phyloP scores from a whole-genome alignment of 2,888 invertebrate genomes.

The Scaptodrosophila latifasciaeformis region DNA sequence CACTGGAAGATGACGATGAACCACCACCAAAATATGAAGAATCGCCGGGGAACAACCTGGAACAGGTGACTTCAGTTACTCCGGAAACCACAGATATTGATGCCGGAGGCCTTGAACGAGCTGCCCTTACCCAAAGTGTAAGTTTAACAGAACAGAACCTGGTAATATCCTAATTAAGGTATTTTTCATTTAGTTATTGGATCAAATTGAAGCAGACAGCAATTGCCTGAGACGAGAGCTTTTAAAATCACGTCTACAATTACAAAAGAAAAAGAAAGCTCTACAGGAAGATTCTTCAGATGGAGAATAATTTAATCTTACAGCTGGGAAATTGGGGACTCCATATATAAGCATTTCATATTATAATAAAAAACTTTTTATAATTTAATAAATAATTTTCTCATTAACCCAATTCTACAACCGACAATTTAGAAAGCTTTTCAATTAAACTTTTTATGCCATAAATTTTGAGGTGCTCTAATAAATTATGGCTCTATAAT shows the following conservation, averaged over 20 bases:
- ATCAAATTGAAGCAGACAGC: slow-evolving; percentile 63
- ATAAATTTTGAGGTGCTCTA: no score
- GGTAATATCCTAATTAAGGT: neutral
- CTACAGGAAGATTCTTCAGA: no score
- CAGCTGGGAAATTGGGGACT: no score
- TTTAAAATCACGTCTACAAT: slow-evolving; percentile 62
- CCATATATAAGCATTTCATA: neutral
- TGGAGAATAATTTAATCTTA: neutral
- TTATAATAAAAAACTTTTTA: no score
- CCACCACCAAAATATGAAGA: slow-evolving; percentile 44
- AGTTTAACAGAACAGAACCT: slow-evolving; percentile 20
- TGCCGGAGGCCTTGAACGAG: slow-evolving; percentile 57
- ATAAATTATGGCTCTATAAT: no score
- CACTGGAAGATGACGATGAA: slow-evolving; percentile 24
- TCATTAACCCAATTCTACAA: neutral
- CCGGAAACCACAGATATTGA: slow-evolving; percentile 54
- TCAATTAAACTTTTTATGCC: no score
- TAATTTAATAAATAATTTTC: no score
- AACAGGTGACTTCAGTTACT: slow-evolving; percentile 46
- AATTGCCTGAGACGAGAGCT: slow-evolving; percentile 64
- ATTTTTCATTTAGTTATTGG: slow-evolving; percentile 38
- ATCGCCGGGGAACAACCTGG: no score
- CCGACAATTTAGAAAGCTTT: neutral
- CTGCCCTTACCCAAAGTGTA: slow-evolving; percentile 66
- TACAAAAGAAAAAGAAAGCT: neutral